phyloP scores from a whole-genome alignment of 2,113 vertebrate genomes.

The Oplegnathus fasciatus region DNA sequence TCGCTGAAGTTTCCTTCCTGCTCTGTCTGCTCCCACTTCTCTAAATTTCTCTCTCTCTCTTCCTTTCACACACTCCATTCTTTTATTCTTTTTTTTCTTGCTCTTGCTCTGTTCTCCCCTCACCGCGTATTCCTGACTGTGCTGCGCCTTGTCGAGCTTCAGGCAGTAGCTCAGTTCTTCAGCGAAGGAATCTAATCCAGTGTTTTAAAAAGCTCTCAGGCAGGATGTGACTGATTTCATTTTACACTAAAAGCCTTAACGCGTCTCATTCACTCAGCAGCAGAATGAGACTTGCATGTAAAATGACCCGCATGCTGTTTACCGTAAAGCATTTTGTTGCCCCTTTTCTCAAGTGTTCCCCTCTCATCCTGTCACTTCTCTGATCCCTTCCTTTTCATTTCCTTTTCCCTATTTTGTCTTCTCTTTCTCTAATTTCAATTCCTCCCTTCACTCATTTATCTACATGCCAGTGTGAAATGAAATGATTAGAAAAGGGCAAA shows the following conservation, averaged over 20 bases:
- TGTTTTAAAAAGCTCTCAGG: conserved; percentile 69
- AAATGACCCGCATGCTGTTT: conserved; percentile 48
- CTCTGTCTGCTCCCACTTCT: conserved; percentile 26
- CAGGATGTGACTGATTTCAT: conserved; percentile 72
- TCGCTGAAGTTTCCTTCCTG: conserved; percentile 31
- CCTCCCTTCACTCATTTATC: conserved; percentile 14
- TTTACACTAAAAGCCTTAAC: conserved; percentile 71
- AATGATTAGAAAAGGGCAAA: not conserved
- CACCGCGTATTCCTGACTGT: conserved; percentile 31
- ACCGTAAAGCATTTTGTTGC: conserved; percentile 37
- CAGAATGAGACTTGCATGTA: conserved; percentile 56
- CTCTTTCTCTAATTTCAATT: conserved; percentile 20
- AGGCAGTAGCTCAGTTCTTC: conserved; percentile 63
- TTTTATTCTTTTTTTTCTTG: conserved; percentile 15
- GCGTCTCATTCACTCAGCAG: conserved; percentile 53
- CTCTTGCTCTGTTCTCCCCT: conserved; percentile 34
- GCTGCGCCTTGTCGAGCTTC: conserved; percentile 56
- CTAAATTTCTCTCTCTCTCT: conserved; percentile 12
- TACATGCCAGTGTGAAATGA: conserved; percentile 7
- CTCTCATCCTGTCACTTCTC: conserved; percentile 26
- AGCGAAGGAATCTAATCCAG: conserved; percentile 64
- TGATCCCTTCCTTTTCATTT: conserved; percentile 5
- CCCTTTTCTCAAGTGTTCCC: not conserved
- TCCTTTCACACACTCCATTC: not conserved
- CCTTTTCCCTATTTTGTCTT: not conserved